Evolutionary conservation across 2,113 vertebrate genomes (phyloP).

Genomic region (Sapayoa aenigma): DNA sequence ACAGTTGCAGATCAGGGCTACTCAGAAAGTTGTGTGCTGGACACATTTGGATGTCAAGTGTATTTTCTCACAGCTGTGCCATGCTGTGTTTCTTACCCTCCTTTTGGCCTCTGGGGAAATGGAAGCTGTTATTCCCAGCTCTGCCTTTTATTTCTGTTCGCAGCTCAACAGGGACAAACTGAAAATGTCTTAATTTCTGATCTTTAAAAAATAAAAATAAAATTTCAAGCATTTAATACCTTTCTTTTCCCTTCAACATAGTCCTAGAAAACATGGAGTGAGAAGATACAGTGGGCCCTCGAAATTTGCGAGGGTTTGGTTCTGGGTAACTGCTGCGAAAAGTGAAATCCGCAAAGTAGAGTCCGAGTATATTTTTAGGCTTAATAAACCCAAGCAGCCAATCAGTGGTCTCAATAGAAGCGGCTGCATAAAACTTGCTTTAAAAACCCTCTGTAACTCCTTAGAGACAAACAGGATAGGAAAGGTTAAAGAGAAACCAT

Average conservation of each 20-base stretch:
- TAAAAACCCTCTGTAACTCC: too few species aligned
- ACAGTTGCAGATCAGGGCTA: neutral
- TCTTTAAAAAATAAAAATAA: neutral
- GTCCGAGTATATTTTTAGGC: too few species aligned
- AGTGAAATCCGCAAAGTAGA: too few species aligned
- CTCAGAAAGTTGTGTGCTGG: neutral
- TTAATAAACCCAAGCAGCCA: too few species aligned
- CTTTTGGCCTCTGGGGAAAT: neutral
- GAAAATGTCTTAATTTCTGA: neutral
- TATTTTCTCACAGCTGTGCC: neutral
- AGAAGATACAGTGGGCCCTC: too few species aligned
- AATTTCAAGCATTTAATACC: neutral
- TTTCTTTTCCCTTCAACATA: neutral
- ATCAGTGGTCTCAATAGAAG: too few species aligned
- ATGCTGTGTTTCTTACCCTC: neutral
- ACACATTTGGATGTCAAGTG: neutral
- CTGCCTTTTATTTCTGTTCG: neutral
- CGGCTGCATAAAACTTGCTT: too few species aligned
- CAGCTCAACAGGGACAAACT: neutral
- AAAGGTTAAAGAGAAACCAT: too few species aligned
- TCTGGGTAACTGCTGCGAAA: too few species aligned
- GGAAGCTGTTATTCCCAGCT: neutral
- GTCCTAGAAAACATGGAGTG: neutral
- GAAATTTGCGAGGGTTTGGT: too few species aligned
- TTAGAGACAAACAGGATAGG: too few species aligned